Percentiles rank a stretch among this genome's conserved stretches.
These are phyloP conservation scores for Bradypodion pumilum DNA, from an alignment of 2,797 vertebrate species.

Conservation along the genomic window DNA sequence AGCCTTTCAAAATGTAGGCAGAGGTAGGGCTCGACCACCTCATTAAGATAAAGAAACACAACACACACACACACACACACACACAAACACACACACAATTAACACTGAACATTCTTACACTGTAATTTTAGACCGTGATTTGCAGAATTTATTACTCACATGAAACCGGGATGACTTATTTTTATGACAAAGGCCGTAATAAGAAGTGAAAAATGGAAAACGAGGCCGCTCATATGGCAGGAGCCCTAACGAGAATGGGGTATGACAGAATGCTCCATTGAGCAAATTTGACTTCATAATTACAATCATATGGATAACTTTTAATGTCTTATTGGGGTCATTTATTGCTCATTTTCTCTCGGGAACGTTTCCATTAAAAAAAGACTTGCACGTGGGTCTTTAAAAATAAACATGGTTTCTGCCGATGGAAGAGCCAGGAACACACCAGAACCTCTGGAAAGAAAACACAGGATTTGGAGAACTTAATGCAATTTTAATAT, in stretches of 20 bases:
- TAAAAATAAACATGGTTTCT: conserved; percentile 25
- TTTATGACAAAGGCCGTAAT: conserved; percentile 63
- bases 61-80: not conserved
- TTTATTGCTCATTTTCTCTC: conserved; percentile 41
- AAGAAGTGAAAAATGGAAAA: conserved; percentile 38
- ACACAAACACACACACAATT: conserved; percentile 44
- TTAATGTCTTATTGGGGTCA: conserved; percentile 14
- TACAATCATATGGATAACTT: conserved; percentile 44
- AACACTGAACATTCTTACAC: conserved; percentile 65
- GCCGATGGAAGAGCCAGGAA: conserved; percentile 11
- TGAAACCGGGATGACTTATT: conserved; percentile 69
- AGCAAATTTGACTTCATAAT: conserved; percentile 45
- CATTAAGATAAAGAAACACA: conserved; percentile 54
- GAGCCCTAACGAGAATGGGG: conserved; percentile 40
- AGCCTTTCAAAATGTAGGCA: conserved; percentile 56
- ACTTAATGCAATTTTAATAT: not conserved
- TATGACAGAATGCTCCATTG: conserved; percentile 50
- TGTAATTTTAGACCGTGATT: conserved; percentile 61
- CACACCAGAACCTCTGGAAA: not conserved
- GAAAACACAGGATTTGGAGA: not conserved
- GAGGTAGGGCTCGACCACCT: conserved; percentile 60
- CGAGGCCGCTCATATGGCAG: conserved; percentile 48
- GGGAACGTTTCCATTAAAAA: conserved; percentile 48
- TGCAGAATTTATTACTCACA: conserved; percentile 66
- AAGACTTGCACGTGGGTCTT: conserved; percentile 22